A percentile compares a stretch with the other conserved stretches of the same genome.
phyloP scores from a whole-genome alignment of 2,888 invertebrate genomes.

The Sylvicola fuscatus region DNA sequence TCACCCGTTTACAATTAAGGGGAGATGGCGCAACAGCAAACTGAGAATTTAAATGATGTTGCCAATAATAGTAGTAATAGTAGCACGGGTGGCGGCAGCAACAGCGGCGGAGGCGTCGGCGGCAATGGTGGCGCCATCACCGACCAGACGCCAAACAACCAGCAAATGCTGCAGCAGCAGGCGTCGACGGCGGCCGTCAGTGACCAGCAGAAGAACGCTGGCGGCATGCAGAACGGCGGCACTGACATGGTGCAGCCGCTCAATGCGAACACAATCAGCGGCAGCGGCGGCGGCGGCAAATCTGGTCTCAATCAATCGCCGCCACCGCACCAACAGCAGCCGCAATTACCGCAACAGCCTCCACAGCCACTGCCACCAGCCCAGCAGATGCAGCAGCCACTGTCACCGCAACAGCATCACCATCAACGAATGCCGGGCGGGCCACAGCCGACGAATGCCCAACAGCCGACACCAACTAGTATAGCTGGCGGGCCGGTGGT shows the following conservation, averaged over 20 bases:
- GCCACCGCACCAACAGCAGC: slow-evolving; percentile 1
- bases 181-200: too few relatives aligned
- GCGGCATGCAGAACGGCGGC: background rate
- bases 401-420: slow-evolving; percentile 11
- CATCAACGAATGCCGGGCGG: background rate
- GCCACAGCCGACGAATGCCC: background rate
- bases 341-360: slow-evolving; percentile 7
- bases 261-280: background rate
- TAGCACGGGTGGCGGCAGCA: background rate
- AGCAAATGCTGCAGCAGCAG: too few relatives aligned
- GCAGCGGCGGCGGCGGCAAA: background rate
- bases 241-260: background rate
- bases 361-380: background rate
- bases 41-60: slow-evolving; percentile 13
- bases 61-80: slow-evolving; percentile 5
- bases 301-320: background rate
- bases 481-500: too few relatives aligned
- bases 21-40: slow-evolving; percentile 14
- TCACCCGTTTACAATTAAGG: background rate
- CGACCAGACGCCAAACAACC: too few relatives aligned
- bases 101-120: background rate
- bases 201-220: too few relatives aligned
- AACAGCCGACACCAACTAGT: background rate
- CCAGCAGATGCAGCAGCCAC: slow-evolving; percentile 1
- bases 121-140: too few relatives aligned